Evolutionary conservation across 64 coral and sea anemone species (phyloP).

Genomic region (Trachythela sp.): DNA sequence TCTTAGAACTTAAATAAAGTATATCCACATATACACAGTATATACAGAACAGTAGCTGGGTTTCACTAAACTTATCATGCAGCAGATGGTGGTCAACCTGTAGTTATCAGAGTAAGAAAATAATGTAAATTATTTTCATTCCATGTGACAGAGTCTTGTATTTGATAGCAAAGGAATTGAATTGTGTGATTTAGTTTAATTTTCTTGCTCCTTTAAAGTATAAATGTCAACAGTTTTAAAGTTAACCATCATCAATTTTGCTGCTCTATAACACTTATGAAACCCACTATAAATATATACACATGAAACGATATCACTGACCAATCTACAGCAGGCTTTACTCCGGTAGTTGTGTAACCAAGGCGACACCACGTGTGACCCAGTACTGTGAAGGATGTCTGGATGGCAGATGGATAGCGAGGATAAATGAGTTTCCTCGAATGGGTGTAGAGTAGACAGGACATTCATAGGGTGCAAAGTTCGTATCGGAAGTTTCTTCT

Average conservation of each 20-base stretch:
- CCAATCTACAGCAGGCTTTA: not conserved
- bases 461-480: not conserved
- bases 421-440: not conserved
- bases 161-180: too few relatives aligned
- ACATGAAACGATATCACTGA: not conserved
- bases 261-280: too few relatives aligned
- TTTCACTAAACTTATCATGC: too few relatives aligned
- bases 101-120: too few relatives aligned
- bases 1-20: not conserved
- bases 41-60: not conserved
- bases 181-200: too few relatives aligned
- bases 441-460: not conserved
- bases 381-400: not conserved
- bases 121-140: too few relatives aligned
- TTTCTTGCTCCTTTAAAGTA: too few relatives aligned
- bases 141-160: too few relatives aligned
- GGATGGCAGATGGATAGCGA: slow-evolving; percentile 1
- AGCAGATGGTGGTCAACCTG: too few relatives aligned
- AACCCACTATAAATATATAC: not conserved
- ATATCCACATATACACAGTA: not conserved
- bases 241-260: too few relatives aligned
- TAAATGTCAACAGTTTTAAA: too few relatives aligned
- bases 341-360: not conserved
- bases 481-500: not conserved
- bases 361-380: slow-evolving; percentile 3